Conservation (phyloP, 2,113 vertebrate genomes). For the Daubentonia madagascariensis region DNA sequence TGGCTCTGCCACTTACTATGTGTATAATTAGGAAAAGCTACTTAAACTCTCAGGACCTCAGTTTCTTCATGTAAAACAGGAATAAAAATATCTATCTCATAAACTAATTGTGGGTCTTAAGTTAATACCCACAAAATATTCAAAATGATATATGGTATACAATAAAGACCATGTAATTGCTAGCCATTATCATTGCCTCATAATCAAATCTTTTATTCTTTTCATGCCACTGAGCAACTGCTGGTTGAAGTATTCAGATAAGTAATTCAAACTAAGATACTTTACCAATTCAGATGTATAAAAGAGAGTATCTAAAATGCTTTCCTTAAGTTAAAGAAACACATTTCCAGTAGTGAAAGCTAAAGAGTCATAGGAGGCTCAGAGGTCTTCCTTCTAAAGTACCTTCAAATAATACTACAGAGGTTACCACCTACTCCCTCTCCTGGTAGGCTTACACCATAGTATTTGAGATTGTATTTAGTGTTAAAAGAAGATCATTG, state of each 20-base stretch:
- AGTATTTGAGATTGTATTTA: neutral
- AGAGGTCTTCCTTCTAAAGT: neutral
- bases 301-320: neutral
- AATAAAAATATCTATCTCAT: neutral
- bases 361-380: neutral
- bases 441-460: neutral
- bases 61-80: neutral
- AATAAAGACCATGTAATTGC: neutral
- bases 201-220: neutral
- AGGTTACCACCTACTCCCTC: neutral
- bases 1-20: neutral
- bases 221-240: neutral
- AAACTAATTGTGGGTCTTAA: neutral
- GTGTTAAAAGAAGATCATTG: neutral
- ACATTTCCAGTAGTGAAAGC: neutral
- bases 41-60: neutral
- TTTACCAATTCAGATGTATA: neutral
- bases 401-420: neutral
- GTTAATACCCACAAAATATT: neutral
- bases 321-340: neutral
- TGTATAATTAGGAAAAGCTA: neutral
- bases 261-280: neutral
- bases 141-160: neutral
- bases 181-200: neutral
- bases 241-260: neutral